phyloP scores from a whole-genome alignment of 2,888 invertebrate species.

The Ormyrus labotus region DNA sequence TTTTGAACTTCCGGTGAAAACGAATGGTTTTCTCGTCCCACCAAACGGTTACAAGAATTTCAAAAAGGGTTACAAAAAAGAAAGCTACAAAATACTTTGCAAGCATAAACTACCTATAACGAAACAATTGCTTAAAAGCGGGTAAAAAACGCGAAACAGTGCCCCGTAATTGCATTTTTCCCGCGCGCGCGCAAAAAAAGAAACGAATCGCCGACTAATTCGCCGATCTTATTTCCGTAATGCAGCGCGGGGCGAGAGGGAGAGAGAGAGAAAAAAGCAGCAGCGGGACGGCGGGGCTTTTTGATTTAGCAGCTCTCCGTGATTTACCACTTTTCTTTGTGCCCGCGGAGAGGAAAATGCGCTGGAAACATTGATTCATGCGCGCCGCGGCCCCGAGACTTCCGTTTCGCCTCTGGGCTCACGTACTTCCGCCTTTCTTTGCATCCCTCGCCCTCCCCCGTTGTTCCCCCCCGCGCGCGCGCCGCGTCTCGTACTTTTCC shows the following conservation, averaged over 20 bases:
- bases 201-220: too few species aligned
- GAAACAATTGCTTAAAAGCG: too few species aligned
- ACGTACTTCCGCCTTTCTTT: slow-evolving; percentile 37
- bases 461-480: background rate
- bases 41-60: too few species aligned
- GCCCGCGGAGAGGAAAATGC: slow-evolving; percentile 22
- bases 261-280: too few species aligned
- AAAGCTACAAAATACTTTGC: too few species aligned
- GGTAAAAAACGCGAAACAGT: too few species aligned
- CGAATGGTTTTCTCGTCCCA: too few species aligned
- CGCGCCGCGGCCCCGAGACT: slow-evolving; percentile 36
- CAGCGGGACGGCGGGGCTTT: background rate
- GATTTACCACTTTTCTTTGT: slow-evolving; percentile 44
- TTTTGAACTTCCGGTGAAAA: too few species aligned
- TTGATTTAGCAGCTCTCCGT: background rate
- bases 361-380: slow-evolving; percentile 54
- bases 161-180: too few species aligned
- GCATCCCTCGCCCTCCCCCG: slow-evolving; percentile 8
- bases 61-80: too few species aligned
- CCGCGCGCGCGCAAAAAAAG: too few species aligned
- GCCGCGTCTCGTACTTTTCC: background rate
- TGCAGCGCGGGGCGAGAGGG: background rate
- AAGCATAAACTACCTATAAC: too few species aligned
- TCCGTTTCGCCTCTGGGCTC: slow-evolving; percentile 50
- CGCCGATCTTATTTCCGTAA: slow-evolving; percentile 6